Percentiles rank a stretch among this genome's conserved stretches.
Conservation (phyloP, 2,797 vertebrate genomes). For the Sylvilagus floridanus region DNA sequence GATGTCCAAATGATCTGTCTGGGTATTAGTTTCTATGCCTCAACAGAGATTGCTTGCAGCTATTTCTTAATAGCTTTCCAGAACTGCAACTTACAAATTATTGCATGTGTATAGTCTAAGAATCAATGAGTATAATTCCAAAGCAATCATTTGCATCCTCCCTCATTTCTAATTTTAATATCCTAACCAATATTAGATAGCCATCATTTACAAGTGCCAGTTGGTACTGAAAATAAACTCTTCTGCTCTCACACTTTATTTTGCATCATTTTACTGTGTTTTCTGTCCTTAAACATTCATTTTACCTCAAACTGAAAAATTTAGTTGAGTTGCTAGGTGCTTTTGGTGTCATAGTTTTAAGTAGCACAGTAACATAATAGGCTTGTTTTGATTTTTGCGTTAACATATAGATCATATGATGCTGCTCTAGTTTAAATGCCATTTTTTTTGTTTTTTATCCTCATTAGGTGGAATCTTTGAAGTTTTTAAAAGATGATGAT, state of each 20-base stretch:
- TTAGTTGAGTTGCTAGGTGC: conserved; percentile 18
- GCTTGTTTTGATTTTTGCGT: conserved; percentile 19
- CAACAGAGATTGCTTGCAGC: too few species aligned
- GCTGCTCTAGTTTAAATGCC: conserved; percentile 4
- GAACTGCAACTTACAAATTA: background rate
- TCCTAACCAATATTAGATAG: background rate
- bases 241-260: background rate
- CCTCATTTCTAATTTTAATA: conserved; percentile 29
- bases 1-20: background rate
- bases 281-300: conserved; percentile 1
- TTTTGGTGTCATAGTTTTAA: conserved; percentile 55
- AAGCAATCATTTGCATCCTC: conserved; percentile 35
- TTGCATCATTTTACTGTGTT: conserved; percentile 37
- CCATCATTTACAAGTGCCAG: background rate
- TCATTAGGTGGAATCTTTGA: conserved; percentile 83
- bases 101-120: conserved; percentile 17
- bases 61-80: background rate
- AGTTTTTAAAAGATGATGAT: conserved; percentile 77
- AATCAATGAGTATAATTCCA: conserved; percentile 31
- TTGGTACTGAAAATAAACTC: conserved; percentile 35
- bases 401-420: background rate
- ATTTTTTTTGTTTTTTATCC: conserved; percentile 69
- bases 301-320: conserved; percentile 44
- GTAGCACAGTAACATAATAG: background rate
- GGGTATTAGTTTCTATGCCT: background rate